A percentile compares a stretch with the other conserved stretches of the same genome.
These are phyloP conservation scores for Thamnaconus septentrionalis DNA, from an alignment of 2,113 vertebrate genomes.

Conservation along the genomic window DNA sequence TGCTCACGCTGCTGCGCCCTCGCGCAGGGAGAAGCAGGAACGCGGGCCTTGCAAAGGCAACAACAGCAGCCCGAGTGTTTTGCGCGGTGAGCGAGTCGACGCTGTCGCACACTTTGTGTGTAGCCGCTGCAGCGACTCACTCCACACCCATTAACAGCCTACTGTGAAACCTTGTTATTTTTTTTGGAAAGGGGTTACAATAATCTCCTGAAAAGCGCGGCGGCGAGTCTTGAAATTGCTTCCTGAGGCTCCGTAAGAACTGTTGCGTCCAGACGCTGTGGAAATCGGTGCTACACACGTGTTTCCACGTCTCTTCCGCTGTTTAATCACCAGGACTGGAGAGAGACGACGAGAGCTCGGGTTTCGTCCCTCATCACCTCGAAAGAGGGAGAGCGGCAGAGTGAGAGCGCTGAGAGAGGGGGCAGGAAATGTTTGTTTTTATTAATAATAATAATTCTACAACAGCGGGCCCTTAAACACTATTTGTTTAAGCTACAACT, in stretches of 20 bases:
- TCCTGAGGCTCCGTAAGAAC: not conserved
- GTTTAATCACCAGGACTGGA: constrained; percentile 42
- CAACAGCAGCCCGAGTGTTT: constrained; percentile 22
- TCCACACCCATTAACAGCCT: too few relatives aligned
- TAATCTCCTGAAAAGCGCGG: not conserved
- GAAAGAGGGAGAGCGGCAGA: constrained; percentile 28
- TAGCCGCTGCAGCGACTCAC: constrained; percentile 1
- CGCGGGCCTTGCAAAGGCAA: constrained; percentile 22
- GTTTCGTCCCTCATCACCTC: constrained; percentile 56
- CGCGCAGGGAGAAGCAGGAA: constrained; percentile 40
- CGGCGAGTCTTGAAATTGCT: not conserved
- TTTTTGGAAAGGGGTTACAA: not conserved
- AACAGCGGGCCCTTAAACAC: constrained; percentile 50
- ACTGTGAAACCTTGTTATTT: too few relatives aligned
- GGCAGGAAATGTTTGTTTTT: constrained; percentile 70
- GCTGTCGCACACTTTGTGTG: constrained; percentile 42
- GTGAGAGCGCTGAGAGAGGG: constrained; percentile 35
- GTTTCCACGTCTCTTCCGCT: constrained; percentile 34
- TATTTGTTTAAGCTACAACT: constrained; percentile 72
- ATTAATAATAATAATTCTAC: constrained; percentile 71
- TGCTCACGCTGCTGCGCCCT: constrained; percentile 47
- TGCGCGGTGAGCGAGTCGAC: constrained; percentile 9
- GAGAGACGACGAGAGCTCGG: constrained; percentile 29
- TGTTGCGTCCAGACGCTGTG: not conserved
- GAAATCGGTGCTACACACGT: constrained; percentile 10